A percentile compares a stretch with the other conserved stretches of the same genome.
Conservation (phyloP, 2,113 vertebrate genomes). For the Cnemophilus loriae region DNA sequence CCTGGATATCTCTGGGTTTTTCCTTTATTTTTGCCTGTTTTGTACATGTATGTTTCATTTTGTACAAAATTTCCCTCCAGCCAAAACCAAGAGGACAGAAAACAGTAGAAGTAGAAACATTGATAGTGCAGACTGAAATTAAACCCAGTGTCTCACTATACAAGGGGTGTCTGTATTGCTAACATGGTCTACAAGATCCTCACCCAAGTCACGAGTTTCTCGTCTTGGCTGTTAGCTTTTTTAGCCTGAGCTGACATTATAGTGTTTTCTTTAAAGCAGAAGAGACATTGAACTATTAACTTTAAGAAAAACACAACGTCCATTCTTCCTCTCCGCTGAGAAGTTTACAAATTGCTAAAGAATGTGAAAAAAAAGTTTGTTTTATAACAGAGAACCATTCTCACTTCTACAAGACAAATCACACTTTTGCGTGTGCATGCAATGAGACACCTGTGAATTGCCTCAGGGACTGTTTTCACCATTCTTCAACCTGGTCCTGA, state of each 20-base stretch:
- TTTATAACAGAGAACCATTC: neutral
- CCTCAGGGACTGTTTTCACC: neutral
- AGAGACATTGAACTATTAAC: neutral
- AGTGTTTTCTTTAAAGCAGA: neutral
- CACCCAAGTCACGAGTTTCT: neutral
- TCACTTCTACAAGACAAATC: neutral
- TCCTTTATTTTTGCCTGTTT: neutral
- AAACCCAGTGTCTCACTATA: neutral
- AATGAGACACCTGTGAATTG: neutral
- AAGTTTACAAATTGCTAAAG: neutral
- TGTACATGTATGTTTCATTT: neutral
- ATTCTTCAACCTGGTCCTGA: neutral
- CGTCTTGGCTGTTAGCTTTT: neutral
- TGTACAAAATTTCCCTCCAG: neutral
- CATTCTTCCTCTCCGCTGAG: neutral
- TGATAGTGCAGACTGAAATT: neutral
- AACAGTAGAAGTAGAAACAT: neutral
- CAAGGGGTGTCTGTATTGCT: neutral
- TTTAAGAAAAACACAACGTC: neutral
- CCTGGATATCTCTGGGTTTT: neutral
- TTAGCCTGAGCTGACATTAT: neutral
- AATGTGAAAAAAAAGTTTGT: neutral
- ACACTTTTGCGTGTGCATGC: neutral
- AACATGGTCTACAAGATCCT: neutral
- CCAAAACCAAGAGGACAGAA: neutral